A percentile compares a stretch with the other conserved stretches of the same genome.
phyloP scores from a whole-genome alignment of 2,797 vertebrate genomes.

The Bovichtus diacanthus region DNA sequence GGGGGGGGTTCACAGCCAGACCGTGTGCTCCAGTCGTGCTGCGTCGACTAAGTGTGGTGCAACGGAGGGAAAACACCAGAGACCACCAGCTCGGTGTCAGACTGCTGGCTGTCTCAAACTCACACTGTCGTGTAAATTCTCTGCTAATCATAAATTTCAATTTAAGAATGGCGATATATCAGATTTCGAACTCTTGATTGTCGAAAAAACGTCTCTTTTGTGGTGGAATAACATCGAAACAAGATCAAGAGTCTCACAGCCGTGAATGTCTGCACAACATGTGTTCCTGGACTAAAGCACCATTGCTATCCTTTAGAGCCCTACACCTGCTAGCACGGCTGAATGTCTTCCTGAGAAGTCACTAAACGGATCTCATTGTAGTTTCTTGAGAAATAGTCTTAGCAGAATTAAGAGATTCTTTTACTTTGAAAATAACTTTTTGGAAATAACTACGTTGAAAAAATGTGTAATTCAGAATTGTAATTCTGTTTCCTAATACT shows the following conservation, averaged over 20 bases:
- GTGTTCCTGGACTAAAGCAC: not conserved
- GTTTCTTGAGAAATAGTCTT: not conserved
- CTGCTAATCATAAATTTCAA: slow-evolving; percentile 22
- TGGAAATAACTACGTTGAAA: too few relatives aligned
- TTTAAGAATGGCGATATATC: slow-evolving; percentile 1
- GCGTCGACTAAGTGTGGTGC: slow-evolving; percentile 8
- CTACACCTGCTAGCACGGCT: not conserved
- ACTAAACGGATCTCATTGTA: not conserved
- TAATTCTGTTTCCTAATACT: not conserved
- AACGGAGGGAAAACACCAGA: slow-evolving; percentile 24
- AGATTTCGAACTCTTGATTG: not conserved
- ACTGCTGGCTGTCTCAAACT: slow-evolving; percentile 16
- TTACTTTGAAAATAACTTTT: too few relatives aligned
- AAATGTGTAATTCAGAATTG: too few relatives aligned
- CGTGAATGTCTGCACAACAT: not conserved
- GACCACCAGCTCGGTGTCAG: not conserved
- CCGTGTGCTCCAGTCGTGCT: slow-evolving; percentile 5
- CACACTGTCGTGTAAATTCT: not conserved
- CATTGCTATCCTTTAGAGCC: not conserved
- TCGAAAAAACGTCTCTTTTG: not conserved
- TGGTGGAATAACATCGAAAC: not conserved
- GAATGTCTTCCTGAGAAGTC: not conserved
- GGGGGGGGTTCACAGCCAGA: slow-evolving; percentile 29
- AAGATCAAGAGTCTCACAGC: not conserved
- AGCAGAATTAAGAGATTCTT: not conserved